These are phyloP conservation scores for Eleginops maclovinus DNA, from an alignment of 2,113 vertebrate species.

Conservation along the genomic window DNA sequence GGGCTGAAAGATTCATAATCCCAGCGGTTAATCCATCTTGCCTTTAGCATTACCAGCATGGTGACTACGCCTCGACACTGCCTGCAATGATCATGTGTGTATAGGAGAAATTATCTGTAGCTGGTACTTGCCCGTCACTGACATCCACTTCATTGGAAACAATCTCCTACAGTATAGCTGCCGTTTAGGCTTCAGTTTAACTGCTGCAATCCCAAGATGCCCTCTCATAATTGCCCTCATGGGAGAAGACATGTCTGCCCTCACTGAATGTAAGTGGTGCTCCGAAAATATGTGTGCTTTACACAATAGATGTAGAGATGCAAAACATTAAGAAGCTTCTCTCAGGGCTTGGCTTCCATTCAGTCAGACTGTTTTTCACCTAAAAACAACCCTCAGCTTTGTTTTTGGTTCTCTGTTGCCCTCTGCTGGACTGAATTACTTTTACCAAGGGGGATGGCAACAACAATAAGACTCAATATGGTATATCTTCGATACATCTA, in stretches of 20 bases:
- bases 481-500: neutral
- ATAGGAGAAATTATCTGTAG: constrained; percentile 39
- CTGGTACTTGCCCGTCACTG: constrained; percentile 57
- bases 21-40: constrained; percentile 55
- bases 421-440: constrained; percentile 56
- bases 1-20: constrained; percentile 46
- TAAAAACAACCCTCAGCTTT: constrained; percentile 18
- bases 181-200: constrained; percentile 62
- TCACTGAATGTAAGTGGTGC: constrained; percentile 39
- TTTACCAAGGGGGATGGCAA: neutral
- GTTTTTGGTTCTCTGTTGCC: constrained; percentile 52
- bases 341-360: constrained; percentile 14
- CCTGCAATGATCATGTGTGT: constrained; percentile 35
- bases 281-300: neutral
- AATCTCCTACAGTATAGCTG: constrained; percentile 35
- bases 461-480: neutral
- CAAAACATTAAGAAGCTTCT: constrained; percentile 31
- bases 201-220: constrained; percentile 34
- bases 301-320: constrained; percentile 1
- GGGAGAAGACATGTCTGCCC: constrained; percentile 44
- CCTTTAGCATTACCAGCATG: constrained; percentile 35
- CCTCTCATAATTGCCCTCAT: constrained; percentile 41
- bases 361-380: constrained; percentile 5
- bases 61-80: constrained; percentile 42
- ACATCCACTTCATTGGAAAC: constrained; percentile 61